These are phyloP conservation scores for Megaustenia siamemsis DNA, from an alignment of 2,888 invertebrate genomes.

Conservation along the genomic window DNA sequence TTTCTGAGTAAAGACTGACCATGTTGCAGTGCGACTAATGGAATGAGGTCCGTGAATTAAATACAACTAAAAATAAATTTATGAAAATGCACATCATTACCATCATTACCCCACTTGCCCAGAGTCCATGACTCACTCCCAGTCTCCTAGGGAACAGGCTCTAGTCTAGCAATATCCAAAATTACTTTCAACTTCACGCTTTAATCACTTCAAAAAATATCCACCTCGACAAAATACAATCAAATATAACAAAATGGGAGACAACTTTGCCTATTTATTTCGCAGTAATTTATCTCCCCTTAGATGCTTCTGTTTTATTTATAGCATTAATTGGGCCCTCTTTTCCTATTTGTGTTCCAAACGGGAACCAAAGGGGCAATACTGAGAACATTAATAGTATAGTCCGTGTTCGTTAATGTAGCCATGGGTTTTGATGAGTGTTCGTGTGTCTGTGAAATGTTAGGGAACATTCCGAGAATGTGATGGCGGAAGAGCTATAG, in stretches of 20 bases:
- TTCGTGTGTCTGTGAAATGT: constrained; percentile 16
- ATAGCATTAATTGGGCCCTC: constrained; percentile 29
- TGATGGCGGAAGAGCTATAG: neutral
- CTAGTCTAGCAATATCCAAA: too few species aligned
- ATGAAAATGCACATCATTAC: too few species aligned
- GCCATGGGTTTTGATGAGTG: neutral
- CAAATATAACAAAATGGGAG: neutral
- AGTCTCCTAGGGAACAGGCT: too few species aligned
- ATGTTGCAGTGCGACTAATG: too few species aligned
- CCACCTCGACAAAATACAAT: neutral
- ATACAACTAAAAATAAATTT: too few species aligned
- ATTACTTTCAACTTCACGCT: too few species aligned
- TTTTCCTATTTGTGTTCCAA: neutral
- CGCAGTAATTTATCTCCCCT: neutral
- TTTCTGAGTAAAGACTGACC: too few species aligned
- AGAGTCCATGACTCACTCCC: too few species aligned
- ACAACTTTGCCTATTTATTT: neutral
- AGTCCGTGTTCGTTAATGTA: neutral
- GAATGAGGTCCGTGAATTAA: too few species aligned
- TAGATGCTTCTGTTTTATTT: neutral
- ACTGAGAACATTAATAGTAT: neutral
- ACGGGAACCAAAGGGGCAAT: neutral
- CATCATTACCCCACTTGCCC: too few species aligned
- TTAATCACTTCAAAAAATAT: neutral
- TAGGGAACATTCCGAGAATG: neutral